phyloP scores from a whole-genome alignment of 2,888 invertebrate genomes.

The Lacanobia wlatinum region DNA sequence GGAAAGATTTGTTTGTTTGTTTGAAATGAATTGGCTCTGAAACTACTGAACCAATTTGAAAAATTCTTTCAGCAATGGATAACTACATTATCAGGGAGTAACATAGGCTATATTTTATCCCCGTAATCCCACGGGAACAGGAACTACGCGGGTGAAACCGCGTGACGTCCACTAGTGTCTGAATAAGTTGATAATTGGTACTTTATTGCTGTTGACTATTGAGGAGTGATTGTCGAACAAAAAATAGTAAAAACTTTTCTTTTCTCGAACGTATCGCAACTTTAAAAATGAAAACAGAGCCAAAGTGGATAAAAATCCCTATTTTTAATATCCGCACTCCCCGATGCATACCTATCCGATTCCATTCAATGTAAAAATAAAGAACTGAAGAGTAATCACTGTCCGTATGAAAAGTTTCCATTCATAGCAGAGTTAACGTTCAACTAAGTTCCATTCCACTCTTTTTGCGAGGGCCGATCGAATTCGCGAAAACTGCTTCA shows the following conservation, averaged over 20 bases:
- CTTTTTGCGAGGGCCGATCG: conserved; percentile 78
- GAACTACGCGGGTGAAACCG: no score
- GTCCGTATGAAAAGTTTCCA: conserved; percentile 80
- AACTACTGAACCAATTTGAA: no score
- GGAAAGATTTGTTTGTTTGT: no score
- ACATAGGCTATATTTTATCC: no score
- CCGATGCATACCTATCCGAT: conserved; percentile 64
- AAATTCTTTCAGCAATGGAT: no score
- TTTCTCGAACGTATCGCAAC: background rate
- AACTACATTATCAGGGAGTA: no score
- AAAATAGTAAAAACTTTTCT: no score
- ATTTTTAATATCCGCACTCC: conserved; percentile 47
- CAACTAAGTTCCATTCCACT: conserved; percentile 80
- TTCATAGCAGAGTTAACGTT: conserved; percentile 83
- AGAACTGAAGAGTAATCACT: conserved; percentile 77
- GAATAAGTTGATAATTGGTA: background rate
- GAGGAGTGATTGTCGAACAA: background rate
- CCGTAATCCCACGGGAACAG: no score
- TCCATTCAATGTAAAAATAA: conserved; percentile 68
- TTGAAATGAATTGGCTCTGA: no score
- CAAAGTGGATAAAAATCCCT: conserved; percentile 18
- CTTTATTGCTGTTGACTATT: background rate
- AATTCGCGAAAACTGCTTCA: conserved; percentile 79
- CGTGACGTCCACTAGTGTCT: no score
- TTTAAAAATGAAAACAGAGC: conserved; percentile 20